These are phyloP conservation scores for Heliocidaris erythrogramma DNA, from an alignment of 35 echinoderm and acorn worm genomes.

Conservation along the genomic window DNA sequence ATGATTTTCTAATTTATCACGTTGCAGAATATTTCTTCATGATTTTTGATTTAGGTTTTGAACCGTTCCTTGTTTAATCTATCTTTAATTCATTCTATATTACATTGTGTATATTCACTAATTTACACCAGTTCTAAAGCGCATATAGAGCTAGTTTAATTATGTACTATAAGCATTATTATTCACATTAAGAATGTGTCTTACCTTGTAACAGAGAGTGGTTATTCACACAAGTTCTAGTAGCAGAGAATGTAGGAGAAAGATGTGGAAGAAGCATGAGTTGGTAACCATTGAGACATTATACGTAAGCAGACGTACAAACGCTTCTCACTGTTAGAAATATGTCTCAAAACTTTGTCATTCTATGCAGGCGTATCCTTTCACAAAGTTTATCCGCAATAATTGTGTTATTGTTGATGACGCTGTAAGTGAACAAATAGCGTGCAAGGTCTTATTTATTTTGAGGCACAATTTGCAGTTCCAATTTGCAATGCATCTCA, in stretches of 20 bases:
- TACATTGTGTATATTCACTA: no score
- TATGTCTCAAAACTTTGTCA: not conserved
- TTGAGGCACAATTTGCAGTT: not conserved
- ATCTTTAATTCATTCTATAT: no score
- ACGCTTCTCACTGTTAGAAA: not conserved
- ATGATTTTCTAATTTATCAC: no score
- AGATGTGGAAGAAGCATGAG: not conserved
- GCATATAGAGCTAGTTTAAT: no score
- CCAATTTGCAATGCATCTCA: not conserved
- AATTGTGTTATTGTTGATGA: not conserved
- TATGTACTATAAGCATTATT: no score
- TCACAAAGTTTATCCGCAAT: not conserved
- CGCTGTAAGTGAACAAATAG: not conserved
- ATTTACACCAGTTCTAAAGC: no score
- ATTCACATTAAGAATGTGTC: not conserved
- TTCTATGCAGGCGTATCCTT: not conserved
- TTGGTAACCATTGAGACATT: not conserved
- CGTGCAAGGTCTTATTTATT: not conserved
- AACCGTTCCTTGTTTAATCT: no score
- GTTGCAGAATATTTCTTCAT: no score
- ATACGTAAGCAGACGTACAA: not conserved
- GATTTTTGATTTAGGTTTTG: no score
- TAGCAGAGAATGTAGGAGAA: not conserved
- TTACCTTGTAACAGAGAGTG: not conserved
- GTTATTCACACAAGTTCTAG: not conserved